Evolutionary conservation across 1,140 invertebrate genomes (phyloP).

Genomic region (Habropoda laboriosa): DNA sequence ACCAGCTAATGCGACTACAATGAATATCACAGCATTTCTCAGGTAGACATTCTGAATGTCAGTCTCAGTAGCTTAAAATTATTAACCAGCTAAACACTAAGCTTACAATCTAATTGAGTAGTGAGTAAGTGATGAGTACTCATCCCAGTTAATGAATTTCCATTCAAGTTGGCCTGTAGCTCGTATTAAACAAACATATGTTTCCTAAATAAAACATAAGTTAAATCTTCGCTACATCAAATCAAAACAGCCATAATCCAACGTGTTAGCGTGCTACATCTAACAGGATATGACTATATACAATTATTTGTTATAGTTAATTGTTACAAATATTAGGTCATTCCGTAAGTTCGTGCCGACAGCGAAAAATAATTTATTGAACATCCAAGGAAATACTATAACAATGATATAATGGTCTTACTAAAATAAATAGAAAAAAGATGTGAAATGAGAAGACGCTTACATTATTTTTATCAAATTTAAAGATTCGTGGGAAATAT

Average conservation of each 20-base stretch:
- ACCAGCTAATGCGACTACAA: slow-evolving; percentile 73
- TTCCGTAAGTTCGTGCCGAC: too few species aligned
- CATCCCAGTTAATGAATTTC: not conserved
- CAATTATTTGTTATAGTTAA: slow-evolving; percentile 19
- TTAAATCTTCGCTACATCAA: slow-evolving; percentile 57
- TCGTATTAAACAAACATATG: slow-evolving; percentile 63
- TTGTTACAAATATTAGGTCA: slow-evolving; percentile 4
- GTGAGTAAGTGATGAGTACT: slow-evolving; percentile 36
- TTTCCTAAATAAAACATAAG: slow-evolving; percentile 67
- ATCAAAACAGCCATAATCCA: slow-evolving; percentile 67
- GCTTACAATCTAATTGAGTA: slow-evolving; percentile 32
- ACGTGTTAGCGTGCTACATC: slow-evolving; percentile 71
- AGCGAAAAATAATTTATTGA: too few species aligned
- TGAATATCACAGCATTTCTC: slow-evolving; percentile 78
- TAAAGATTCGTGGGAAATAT: too few species aligned
- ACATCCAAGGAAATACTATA: too few species aligned
- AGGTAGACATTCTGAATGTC: slow-evolving; percentile 77
- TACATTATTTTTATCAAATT: too few species aligned
- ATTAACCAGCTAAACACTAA: slow-evolving; percentile 42
- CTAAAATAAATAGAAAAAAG: too few species aligned
- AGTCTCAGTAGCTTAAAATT: slow-evolving; percentile 69
- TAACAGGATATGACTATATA: slow-evolving; percentile 72
- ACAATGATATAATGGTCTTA: too few species aligned
- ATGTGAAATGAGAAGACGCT: too few species aligned
- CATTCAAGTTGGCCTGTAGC: slow-evolving; percentile 3